Evolutionary conservation across 2,797 vertebrate genomes (phyloP), one percentile per base, ranked within the genome.

Genomic region (Hydrophis major): DNA sequence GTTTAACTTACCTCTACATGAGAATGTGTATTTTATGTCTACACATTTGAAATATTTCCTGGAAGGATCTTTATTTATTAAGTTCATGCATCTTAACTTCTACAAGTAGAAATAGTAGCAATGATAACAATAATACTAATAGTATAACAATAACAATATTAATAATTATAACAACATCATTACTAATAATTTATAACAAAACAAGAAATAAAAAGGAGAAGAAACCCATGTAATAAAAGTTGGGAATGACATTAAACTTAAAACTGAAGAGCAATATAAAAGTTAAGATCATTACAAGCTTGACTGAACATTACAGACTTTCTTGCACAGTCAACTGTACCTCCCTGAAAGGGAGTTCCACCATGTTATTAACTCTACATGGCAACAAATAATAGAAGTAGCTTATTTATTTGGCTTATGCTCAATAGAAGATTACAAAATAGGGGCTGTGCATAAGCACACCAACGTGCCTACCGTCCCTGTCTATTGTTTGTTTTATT

Each of bases 181-280:
- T 78, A 78, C 37, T 78, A 57, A 83, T 16, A 27, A 83, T 90
- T 83, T 56, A 83, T 78, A 27, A 61, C 59, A 28, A 55, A 86
- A 28, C 37, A 86, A 25, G 56, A 86, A 86, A 91, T 10, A 59
- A 16, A 86, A 28, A 13, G 13, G 42, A 55, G 37, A 86, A 90
- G n/a, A 47, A 42, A 27, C 42, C 4, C 4, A 16, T 28, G 28
- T 28, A 56, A 86, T 60, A 91, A 22, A 60, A 91, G 78, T 11
- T 60, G 74, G 59, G 74, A 86, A 42, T 42, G 42, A 28, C 37
- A 91, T 86, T 86, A 86, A 86, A 83, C 57, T 91, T 57, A 42
- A 91, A 60, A 91, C 66, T 90, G 89, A 90, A 22, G 63, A n/a
- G 37, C 57, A 18, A 47, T 59, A 86, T 78, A 91, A 95, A 95